Evolutionary conservation across 2,797 vertebrate species (phyloP), one percentile per base, ranked within the genome.

Genomic region (Arremon aurantiirostris): DNA sequence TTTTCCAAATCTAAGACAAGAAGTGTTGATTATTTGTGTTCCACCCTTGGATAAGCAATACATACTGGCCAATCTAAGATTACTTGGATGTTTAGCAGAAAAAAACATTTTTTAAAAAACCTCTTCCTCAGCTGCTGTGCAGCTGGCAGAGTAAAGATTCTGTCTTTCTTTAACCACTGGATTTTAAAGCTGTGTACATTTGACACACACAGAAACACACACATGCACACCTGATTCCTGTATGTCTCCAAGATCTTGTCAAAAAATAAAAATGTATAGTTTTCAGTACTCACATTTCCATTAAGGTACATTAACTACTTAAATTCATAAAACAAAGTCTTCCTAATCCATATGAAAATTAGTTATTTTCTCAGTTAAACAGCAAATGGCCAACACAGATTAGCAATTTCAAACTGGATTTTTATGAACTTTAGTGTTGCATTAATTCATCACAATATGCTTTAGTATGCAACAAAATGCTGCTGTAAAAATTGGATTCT

Each of bases 71-170:
- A 79, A 34, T 19, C 12, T 2, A 5, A 61, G 28, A 82, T 53
- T 63, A 55, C 8, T 47, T 47, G 26, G 9, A 50, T 55, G 9
- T 53, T 73, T 42, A 80, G 61, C 17, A 80, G 30, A 60, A 88
- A 85, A 63, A 56, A 1, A 15, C 1, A 0, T 8, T 16, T 18
- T n/a, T 68, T 39, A 1, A 11, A 47, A 39, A 59, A 60, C 4
- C 1, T 6, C 8, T 47, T 20, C 28, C 34, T 61, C 23, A 84
- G 18, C 21, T 86, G 17, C 22, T 75, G 5, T 73, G 55, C 35
- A 70, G 28, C 23, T 93, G 71, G 64, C 16, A 72, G 49, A 50
- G 49, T 50, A 50, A 85, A 81, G 14, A 75, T 30, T 26, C 11
- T 23, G 18, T 28, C 23, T 72, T 63, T 66, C 30, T 79, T 86